These are phyloP conservation scores for Enteromius radiatus DNA, from an alignment of 2,797 vertebrate genomes.

Conservation along the genomic window DNA sequence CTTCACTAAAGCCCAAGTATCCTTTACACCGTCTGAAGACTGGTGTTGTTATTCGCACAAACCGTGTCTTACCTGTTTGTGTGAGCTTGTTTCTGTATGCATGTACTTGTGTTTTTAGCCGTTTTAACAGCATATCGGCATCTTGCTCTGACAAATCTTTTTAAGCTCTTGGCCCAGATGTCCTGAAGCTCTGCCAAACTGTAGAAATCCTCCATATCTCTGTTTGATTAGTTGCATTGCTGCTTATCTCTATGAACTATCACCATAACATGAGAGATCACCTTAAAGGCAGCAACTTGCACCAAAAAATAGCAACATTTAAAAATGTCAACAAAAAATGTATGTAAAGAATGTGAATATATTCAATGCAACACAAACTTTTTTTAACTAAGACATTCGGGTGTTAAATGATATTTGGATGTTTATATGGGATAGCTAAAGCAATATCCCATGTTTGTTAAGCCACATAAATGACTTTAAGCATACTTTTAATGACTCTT, in stretches of 20 bases:
- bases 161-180: slow-evolving; percentile 32
- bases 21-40: slow-evolving; percentile 23
- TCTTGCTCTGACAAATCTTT: slow-evolving; percentile 41
- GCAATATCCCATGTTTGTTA: not conserved
- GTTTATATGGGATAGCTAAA: not conserved
- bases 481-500: not conserved
- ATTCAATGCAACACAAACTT: not conserved
- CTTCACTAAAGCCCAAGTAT: slow-evolving; percentile 39
- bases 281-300: not conserved
- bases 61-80: slow-evolving; percentile 7
- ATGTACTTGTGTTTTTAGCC: slow-evolving; percentile 17
- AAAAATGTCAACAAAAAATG: not conserved
- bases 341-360: not conserved
- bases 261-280: slow-evolving; percentile 9
- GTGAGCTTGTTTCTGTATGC: slow-evolving; percentile 27
- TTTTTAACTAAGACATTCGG: not conserved
- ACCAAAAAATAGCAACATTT: not conserved
- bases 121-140: slow-evolving; percentile 13
- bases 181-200: slow-evolving; percentile 35
- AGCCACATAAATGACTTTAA: too few relatives aligned
- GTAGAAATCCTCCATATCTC: slow-evolving; percentile 10
- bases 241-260: slow-evolving; percentile 26
- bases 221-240: slow-evolving; percentile 21
- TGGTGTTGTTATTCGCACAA: slow-evolving; percentile 6
- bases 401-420: not conserved